These are phyloP conservation scores for Pseudomyrmex cubaensis DNA, from an alignment of 1,140 invertebrate species.

Conservation along the genomic window DNA sequence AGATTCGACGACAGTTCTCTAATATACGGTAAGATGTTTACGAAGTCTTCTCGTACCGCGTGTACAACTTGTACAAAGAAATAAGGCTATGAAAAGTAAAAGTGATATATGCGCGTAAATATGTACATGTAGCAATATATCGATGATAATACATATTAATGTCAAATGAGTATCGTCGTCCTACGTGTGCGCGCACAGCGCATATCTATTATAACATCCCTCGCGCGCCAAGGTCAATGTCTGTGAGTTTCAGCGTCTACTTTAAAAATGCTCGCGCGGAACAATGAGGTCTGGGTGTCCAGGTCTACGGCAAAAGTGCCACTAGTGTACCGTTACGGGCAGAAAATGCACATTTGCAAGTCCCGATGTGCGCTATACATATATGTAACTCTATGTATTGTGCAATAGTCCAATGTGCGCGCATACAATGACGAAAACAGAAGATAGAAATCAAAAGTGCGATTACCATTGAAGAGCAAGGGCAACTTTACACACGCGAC, in stretches of 20 bases:
- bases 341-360: conserved; percentile 65
- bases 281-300: conserved; percentile 51
- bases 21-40: too few species aligned
- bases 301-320: background rate
- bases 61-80: too few species aligned
- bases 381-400: background rate
- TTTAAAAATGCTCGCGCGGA: conserved; percentile 58
- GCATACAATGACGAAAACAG: conserved; percentile 61
- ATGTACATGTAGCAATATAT: too few species aligned
- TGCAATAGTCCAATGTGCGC: conserved; percentile 37
- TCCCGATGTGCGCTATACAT: conserved; percentile 44
- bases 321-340: background rate
- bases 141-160: conserved; percentile 49
- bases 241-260: conserved; percentile 73
- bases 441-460: conserved; percentile 69
- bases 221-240: conserved; percentile 69
- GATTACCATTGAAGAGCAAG: conserved; percentile 63
- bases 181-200: conserved; percentile 6
- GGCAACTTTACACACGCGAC: conserved; percentile 52
- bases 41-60: too few species aligned
- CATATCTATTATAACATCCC: conserved; percentile 50
- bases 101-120: too few species aligned
- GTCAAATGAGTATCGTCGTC: conserved; percentile 58
- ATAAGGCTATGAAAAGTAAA: too few species aligned
- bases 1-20: too few species aligned